Conservation (phyloP, 1,140 invertebrate species). For the Lepidotrigona ventralis region DNA sequence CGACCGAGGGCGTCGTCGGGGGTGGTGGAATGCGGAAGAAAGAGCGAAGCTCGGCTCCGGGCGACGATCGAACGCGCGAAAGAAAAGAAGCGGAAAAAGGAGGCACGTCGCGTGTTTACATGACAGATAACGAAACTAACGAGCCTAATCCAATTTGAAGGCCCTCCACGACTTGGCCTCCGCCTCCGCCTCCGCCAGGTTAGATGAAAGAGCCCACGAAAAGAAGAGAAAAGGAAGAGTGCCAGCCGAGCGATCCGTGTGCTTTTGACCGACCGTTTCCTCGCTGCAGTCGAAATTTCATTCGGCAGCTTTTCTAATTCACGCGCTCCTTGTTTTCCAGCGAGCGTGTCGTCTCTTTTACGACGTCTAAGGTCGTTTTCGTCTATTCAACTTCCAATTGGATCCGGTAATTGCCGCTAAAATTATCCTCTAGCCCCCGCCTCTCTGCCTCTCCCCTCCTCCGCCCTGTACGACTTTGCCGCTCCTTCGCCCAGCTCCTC, state of each 20-base stretch:
- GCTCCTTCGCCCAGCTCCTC: constrained; percentile 1
- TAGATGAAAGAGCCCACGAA: neutral
- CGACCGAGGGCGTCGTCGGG: too few relatives aligned
- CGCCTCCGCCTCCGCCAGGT: neutral
- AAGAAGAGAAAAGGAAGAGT: neutral
- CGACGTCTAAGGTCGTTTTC: constrained; percentile 68
- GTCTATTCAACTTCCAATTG: constrained; percentile 73
- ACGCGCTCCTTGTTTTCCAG: constrained; percentile 39
- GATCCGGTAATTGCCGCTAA: constrained; percentile 73
- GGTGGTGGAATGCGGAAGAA: neutral
- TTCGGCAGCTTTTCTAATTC: constrained; percentile 42
- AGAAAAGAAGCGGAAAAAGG: neutral
- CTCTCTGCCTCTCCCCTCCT: neutral
- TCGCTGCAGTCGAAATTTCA: constrained; percentile 28
- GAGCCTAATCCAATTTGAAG: constrained; percentile 43
- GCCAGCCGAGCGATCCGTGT: too few relatives aligned
- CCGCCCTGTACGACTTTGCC: neutral
- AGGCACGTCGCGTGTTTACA: constrained; percentile 14
- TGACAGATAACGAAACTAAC: constrained; percentile 37
- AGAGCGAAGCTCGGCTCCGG: too few relatives aligned
- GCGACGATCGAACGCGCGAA: neutral
- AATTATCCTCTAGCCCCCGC: constrained; percentile 65
- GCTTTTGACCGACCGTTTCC: neutral
- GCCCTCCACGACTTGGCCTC: neutral
- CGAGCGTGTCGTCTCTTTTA: constrained; percentile 50